A percentile compares a stretch with the other conserved stretches of the same genome.
Conservation (phyloP, 2,888 invertebrate species). For the Geotrupes spiniger region DNA sequence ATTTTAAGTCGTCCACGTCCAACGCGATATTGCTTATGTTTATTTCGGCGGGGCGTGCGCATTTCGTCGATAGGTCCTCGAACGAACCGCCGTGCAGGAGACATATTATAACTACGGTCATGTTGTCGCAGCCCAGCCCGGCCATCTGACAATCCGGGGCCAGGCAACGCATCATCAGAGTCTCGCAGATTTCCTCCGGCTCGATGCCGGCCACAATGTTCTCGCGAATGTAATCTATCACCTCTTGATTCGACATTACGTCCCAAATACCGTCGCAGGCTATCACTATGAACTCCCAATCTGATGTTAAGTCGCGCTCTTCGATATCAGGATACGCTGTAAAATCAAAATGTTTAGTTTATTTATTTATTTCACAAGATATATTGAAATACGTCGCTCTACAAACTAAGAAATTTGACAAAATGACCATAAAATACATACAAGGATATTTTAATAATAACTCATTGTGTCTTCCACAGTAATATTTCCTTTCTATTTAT, state of each 20-base stretch:
- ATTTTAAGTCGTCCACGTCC: not conserved
- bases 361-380: no score
- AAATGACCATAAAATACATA: no score
- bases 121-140: conserved; percentile 97
- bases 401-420: no score
- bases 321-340: conserved; percentile 91
- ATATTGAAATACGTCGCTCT: no score
- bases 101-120: conserved; percentile 92
- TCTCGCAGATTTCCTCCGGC: conserved; percentile 95
- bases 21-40: not conserved
- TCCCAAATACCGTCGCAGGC: conserved; percentile 99
- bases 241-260: conserved; percentile 93
- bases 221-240: conserved; percentile 82
- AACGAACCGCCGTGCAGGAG: conserved; percentile 62
- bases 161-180: conserved; percentile 89
- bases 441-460: no score
- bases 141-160: conserved; percentile 97
- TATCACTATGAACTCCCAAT: conserved; percentile 94
- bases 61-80: conserved; percentile 46
- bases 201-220: conserved; percentile 79
- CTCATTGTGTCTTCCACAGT: no score
- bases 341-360: conserved; percentile 40
- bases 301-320: conserved; percentile 73
- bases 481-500: no score
- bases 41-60: conserved; percentile 22